These are phyloP conservation scores for Diceros bicornis DNA, from an alignment of 2,797 vertebrate species.

Conservation along the genomic window DNA sequence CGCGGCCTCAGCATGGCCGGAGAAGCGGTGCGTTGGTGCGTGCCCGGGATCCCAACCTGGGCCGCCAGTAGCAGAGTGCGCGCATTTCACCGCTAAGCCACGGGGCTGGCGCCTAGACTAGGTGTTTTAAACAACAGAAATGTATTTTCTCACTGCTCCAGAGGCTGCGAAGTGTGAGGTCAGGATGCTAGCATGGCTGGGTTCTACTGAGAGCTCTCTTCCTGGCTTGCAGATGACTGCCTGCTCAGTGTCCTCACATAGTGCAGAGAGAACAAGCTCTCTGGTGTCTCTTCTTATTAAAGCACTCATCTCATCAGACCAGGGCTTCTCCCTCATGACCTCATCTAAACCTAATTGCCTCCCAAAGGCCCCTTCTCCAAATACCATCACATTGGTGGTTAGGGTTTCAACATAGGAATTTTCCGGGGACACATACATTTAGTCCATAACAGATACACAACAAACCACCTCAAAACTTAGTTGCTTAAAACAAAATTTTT, in stretches of 20 bases:
- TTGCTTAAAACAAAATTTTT: neutral
- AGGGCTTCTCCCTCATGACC: no score
- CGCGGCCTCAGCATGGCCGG: no score
- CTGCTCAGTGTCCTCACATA: neutral
- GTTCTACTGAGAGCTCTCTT: neutral
- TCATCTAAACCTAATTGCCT: neutral
- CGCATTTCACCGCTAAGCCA: no score
- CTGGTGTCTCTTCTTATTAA: neutral
- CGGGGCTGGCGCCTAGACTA: neutral
- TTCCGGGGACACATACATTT: neutral
- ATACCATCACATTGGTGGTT: neutral
- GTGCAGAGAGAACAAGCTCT: neutral
- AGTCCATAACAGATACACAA: neutral
- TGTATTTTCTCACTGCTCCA: neutral
- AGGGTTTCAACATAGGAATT: neutral
- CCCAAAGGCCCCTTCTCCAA: neutral
- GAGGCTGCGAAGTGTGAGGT: neutral
- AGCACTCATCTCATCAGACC: neutral
- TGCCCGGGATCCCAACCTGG: no score
- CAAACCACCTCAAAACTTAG: neutral
- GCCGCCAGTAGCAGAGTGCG: no score
- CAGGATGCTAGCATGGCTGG: neutral
- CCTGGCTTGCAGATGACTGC: neutral
- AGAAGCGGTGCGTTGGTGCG: no score
- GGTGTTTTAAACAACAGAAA: neutral